A percentile compares a stretch with the other conserved stretches of the same genome.
Conservation (phyloP, 2,797 vertebrate genomes). For the Gymnocypris eckloni region DNA sequence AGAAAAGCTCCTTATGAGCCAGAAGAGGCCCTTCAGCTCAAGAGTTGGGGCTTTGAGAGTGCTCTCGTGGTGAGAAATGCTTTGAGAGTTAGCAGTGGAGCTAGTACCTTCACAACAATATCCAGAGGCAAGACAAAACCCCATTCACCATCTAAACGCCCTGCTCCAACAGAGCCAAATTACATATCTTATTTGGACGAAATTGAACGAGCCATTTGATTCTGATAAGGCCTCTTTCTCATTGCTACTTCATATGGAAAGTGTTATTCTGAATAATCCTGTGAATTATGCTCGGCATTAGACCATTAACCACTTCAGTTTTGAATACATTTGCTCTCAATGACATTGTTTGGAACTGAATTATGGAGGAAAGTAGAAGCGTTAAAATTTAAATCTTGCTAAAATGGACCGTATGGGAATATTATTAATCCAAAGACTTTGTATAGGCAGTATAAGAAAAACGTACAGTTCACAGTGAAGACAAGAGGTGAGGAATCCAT, state of each 20-base stretch:
- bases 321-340: constrained; percentile 24
- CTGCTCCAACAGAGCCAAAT: constrained; percentile 62
- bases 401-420: not conserved
- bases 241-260: constrained; percentile 49
- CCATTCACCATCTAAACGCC: constrained; percentile 64
- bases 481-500: constrained; percentile 77
- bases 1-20: constrained; percentile 54
- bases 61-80: constrained; percentile 55
- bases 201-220: constrained; percentile 49
- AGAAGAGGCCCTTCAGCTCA: constrained; percentile 55
- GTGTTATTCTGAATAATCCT: constrained; percentile 19
- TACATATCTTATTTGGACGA: constrained; percentile 53
- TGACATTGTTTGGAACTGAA: not conserved
- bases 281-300: constrained; percentile 40
- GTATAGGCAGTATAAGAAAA: not conserved
- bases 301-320: constrained; percentile 29
- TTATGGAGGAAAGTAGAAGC: not conserved
- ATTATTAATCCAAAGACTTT: not conserved
- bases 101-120: constrained; percentile 62
- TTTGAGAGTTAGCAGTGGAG: constrained; percentile 58
- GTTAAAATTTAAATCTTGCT: not conserved
- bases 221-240: constrained; percentile 55
- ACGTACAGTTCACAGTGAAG: constrained; percentile 94
- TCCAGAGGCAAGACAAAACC: constrained; percentile 66
- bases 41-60: constrained; percentile 53